Base-by-base conservation (phyloP, 2,113 vertebrate species). In the Chaetops frenatus region DNA sequence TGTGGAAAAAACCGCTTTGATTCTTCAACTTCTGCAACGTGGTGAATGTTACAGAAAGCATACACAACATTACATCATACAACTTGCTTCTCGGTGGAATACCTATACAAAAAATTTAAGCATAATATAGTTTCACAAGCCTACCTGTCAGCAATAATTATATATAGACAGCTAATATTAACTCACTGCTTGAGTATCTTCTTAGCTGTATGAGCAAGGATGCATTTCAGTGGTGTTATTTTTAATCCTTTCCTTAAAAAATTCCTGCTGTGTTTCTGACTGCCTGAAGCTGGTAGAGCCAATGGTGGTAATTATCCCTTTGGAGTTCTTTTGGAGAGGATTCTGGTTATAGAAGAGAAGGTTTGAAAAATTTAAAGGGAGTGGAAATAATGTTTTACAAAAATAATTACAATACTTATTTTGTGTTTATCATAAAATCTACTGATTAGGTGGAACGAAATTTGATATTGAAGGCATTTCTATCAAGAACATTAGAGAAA, bases 1-100 rank as follows among this genome's bases (percentile, higher is more conserved):
- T 90, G 96, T 97, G 97, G 95, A 86, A 33, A 92, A 91, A 81
- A 11, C 2, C n/a, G n/a, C 29, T 87, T 92, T 47, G 62, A 61
- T 89, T 65, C 50, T 1, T 51, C 62, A 56, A 12, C 6, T 4
- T 44, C n/a, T 31, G 38, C 66, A 35, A 13, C 11, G 16, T 0
- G 5, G 31, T 20, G 45, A 56, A 10, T 9, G 27, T 25, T 57
- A 24, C 16, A 21, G 51, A 33, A 64, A 60, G 12, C 4, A 0
- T 12, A 8, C 3, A 16, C 3, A 21, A 11, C n/a, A 27, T 36
- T 60, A 1, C 12, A 28, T 31, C 7, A 20, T 36, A 25, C 14
- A n/a, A 15, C 13, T 45, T 4, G 25, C 5, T 11, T 23, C 9
- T 19, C 23, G 53, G 9, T 1, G 2, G 22, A 87, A 50, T 38